A percentile compares a stretch with the other conserved stretches of the same genome.
These are phyloP conservation scores for Spinus olivaceus DNA, from an alignment of 2,797 vertebrate species.

Conservation along the genomic window DNA sequence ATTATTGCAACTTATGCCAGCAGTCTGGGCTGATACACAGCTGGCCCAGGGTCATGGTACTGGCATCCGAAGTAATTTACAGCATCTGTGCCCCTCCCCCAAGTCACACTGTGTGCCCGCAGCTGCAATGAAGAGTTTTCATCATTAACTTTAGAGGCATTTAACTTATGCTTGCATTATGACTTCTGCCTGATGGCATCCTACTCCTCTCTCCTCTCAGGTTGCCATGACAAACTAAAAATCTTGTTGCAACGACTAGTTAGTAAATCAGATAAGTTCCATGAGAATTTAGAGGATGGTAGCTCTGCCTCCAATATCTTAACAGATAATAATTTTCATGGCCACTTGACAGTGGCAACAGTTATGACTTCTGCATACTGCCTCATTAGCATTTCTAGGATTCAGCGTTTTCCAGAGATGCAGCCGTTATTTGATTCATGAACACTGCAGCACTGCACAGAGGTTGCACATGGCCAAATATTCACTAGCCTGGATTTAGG, in stretches of 20 bases:
- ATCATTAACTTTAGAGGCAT: conserved; percentile 42
- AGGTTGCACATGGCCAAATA: background rate
- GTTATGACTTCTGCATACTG: background rate
- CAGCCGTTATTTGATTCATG: background rate
- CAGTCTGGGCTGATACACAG: background rate
- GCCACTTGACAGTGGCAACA: background rate
- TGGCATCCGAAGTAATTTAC: conserved; percentile 29
- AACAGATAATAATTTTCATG: background rate
- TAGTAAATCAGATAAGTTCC: background rate
- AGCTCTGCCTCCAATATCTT: background rate
- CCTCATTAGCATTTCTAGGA: background rate
- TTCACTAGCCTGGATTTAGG: background rate
- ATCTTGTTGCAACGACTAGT: background rate
- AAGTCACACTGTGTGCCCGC: background rate
- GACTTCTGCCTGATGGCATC: conserved; percentile 15
- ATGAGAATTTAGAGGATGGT: background rate
- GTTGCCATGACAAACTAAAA: conserved; percentile 30
- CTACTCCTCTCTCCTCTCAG: background rate
- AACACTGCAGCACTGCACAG: background rate
- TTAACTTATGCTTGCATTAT: conserved; percentile 40
- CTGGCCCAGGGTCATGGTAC: background rate
- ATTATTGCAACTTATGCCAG: background rate
- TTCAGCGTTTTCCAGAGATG: background rate
- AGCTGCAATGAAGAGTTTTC: background rate
- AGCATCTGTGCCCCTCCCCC: conserved; percentile 14